Conservation (phyloP, 2,888 invertebrate genomes). For the Cyaniris semiargus region DNA sequence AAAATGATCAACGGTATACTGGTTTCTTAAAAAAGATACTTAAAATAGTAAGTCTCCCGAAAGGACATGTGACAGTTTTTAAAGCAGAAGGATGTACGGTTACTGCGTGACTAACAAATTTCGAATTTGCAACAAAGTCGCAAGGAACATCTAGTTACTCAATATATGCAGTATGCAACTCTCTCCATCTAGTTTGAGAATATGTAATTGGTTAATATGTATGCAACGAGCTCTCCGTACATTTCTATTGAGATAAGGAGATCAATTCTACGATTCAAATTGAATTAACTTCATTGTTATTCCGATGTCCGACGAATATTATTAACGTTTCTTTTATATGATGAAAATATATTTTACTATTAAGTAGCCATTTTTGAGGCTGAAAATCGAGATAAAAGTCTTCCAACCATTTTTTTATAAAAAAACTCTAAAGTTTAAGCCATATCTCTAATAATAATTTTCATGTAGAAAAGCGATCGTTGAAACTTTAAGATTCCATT, state of each 20-base stretch:
- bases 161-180: background rate
- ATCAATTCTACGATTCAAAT: conserved; percentile 1
- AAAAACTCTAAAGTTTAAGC: no score
- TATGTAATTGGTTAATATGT: conserved; percentile 17
- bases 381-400: background rate
- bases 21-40: no score
- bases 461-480: no score
- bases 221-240: conserved; percentile 1
- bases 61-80: no score
- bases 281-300: conserved; percentile 1
- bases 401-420: background rate
- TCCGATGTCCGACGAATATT: background rate
- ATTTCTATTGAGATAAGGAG: conserved; percentile 18
- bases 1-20: no score
- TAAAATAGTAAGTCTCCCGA: no score
- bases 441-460: no score
- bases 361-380: no score
- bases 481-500: no score
- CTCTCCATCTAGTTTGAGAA: background rate
- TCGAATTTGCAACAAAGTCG: background rate
- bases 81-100: background rate
- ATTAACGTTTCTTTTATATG: background rate
- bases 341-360: background rate
- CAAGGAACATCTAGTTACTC: background rate
- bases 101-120: background rate